Evolutionary conservation across 1,140 invertebrate genomes (phyloP).

Genomic region (Thaumetopoea pityocampa): DNA sequence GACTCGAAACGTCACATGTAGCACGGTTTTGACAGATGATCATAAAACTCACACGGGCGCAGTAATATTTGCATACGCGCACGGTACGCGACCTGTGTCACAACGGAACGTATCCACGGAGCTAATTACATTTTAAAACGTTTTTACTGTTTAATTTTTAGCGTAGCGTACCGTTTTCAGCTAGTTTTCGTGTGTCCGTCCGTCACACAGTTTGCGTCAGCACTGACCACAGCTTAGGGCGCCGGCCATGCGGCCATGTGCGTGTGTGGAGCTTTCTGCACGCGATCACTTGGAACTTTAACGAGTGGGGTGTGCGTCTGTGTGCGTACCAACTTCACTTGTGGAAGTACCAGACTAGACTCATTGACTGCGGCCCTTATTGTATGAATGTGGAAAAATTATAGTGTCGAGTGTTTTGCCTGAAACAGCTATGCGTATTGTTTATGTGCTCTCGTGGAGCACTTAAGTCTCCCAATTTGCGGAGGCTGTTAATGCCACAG

Average conservation of each 20-base stretch:
- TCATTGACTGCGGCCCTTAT: constrained; percentile 75
- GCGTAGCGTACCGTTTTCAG: constrained; percentile 64
- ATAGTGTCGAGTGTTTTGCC: constrained; percentile 70
- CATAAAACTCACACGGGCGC: constrained; percentile 62
- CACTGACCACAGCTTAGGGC: constrained; percentile 74
- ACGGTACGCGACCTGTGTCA: constrained; percentile 18
- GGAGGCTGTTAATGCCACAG: constrained; percentile 50
- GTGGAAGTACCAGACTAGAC: constrained; percentile 69
- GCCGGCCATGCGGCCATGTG: constrained; percentile 64
- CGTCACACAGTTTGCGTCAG: constrained; percentile 74
- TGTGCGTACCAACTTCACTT: constrained; percentile 64
- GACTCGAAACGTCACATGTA: constrained; percentile 68
- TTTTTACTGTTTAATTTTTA: constrained; percentile 43
- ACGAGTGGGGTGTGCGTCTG: constrained; percentile 61
- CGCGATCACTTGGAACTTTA: constrained; percentile 63
- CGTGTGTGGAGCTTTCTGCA: constrained; percentile 71
- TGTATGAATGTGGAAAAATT: constrained; percentile 76
- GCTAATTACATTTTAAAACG: constrained; percentile 12
- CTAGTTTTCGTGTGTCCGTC: constrained; percentile 73
- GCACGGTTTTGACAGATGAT: constrained; percentile 68
- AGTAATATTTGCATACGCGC: constrained; percentile 57
- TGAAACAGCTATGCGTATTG: constrained; percentile 65
- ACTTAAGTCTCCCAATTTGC: constrained; percentile 67
- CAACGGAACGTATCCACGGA: constrained; percentile 19
- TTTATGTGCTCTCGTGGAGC: constrained; percentile 53